Conservation (phyloP, 2,888 invertebrate species). For the Drosophila helvetica region DNA sequence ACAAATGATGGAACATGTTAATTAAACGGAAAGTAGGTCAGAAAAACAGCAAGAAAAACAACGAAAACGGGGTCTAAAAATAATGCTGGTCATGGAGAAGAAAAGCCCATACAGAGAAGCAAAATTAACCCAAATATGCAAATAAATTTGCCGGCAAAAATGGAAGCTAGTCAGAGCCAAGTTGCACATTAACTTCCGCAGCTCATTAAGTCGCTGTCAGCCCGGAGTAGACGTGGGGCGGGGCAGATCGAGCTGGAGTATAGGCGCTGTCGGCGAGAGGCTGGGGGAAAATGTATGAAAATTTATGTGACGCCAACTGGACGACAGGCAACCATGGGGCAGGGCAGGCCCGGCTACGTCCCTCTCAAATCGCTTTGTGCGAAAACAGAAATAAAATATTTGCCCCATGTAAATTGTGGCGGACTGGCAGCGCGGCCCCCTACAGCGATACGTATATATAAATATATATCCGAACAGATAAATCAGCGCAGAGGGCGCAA, state of each 20-base stretch:
- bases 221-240: not conserved
- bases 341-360: constrained; percentile 17
- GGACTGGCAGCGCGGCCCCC: constrained; percentile 25
- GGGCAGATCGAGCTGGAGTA: not conserved
- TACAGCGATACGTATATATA: constrained; percentile 10
- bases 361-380: constrained; percentile 38
- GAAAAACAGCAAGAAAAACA: constrained; percentile 6
- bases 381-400: constrained; percentile 71
- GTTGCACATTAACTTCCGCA: constrained; percentile 79
- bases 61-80: constrained; percentile 31
- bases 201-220: constrained; percentile 79
- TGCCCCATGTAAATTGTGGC: constrained; percentile 11
- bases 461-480: constrained; percentile 50
- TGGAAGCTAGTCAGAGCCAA: constrained; percentile 55
- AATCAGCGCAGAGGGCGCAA: constrained; percentile 53
- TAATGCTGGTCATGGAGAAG: constrained; percentile 52
- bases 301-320: constrained; percentile 80
- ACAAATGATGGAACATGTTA: constrained; percentile 46
- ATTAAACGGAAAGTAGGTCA: constrained; percentile 42
- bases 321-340: constrained; percentile 52
- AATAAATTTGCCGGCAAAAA: constrained; percentile 63
- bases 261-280: constrained; percentile 8
- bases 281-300: constrained; percentile 64
- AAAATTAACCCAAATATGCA: constrained; percentile 77
- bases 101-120: constrained; percentile 43